Base-by-base conservation (phyloP, 2,113 vertebrate genomes). In the Aegotheles bennettii region DNA sequence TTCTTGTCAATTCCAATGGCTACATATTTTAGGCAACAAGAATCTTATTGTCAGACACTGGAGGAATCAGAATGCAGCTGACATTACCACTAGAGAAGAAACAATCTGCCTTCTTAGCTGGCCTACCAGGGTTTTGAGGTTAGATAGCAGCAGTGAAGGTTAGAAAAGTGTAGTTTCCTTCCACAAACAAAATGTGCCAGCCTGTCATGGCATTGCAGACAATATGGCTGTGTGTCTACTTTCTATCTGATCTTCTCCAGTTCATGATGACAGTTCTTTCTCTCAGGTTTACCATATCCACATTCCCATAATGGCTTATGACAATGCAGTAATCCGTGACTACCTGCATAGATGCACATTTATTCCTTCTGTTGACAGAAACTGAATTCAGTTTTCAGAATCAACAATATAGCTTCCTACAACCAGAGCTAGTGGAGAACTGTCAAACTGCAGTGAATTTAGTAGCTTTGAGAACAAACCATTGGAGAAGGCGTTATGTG, bases 11-110 rank as follows among this genome's bases (percentile, higher is more conserved):
- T 67, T 94, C 94, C 80, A 59, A n/a, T 70, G 81, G 60, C 85
- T 95, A 47, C 84, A 43, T 57, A 84, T 95, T 96, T 93, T 90
- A 93, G 68, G 86, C 69, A 97, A 63, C 54, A 78, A 77, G 51
- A 88, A 79, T 26, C 47, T 71, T 67, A 18, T 13, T 84, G 75
- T 71, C 59, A 89, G 53, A 76, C 48, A 23, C 47, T 78, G 56
- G 43, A 84, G 48, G 51, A 81, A 87, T n/a, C 61, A 10, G 48
- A 35, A 12, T 3, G 3, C 5, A 50, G 48, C 60, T 70, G 76
- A 47, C 42, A 11, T 24, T 17, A 17, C 6, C 5, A 9, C 18
- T 35, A 40, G 28, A 17, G 21, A 91, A 71, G 79, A 74, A 96
- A 40, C 71, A 87, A 59, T 36, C 69, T 88, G 28, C 75, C 26